Evolutionary conservation across 2,888 invertebrate species (phyloP), one percentile per base, ranked within the genome.

Genomic region (Eudasyphora cyanicolor): DNA sequence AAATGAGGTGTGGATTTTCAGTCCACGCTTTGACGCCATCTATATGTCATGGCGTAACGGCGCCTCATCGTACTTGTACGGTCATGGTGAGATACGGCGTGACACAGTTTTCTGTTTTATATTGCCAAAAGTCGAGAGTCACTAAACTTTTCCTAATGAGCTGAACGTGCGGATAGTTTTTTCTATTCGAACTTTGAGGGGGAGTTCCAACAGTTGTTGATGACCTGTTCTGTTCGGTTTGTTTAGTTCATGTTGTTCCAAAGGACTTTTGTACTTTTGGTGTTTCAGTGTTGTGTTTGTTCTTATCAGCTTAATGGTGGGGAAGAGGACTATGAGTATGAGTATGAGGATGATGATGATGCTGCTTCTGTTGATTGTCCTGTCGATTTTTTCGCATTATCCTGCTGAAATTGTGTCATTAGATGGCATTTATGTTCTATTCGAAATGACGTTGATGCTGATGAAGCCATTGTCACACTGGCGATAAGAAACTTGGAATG

Each of bases 121-220:
- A 24, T 21, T 54, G 54, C 19, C 24, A 1, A 12, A 2, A 8
- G 4, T 24, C 14, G 12, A 57, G 29, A n/a, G 60, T 60, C 42
- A 60, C 57, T 57, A 32, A 79, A 76, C 54, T 81, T 75, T n/a
- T 84, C 51, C 84, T 84, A 84, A 84, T 81, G 84, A 84, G 77
- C 12, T 75, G 77, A 69, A 84, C 81, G 84, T 84, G 84, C 64
- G 74, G 54, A 51, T 60, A 69, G 38, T 77, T 79, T 60, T n/a
- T n/a, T n/a, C n/a, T 38, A 6, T 54, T 19, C 21, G 57, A n/a
- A n/a, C n/a, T n/a, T n/a, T n/a, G n/a, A 12, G 10, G 67, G 42
- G 38, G 38, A 17, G 17, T 27, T n/a, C n/a, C n/a, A 27, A 57
- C 57, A 24, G 35, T 42, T 67, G 38, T 32, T 4, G 35, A 38